Percentiles rank a stretch among this genome's conserved stretches.
phyloP scores from a whole-genome alignment of 2,797 vertebrate species.

The Petrocephalus sullivani region DNA sequence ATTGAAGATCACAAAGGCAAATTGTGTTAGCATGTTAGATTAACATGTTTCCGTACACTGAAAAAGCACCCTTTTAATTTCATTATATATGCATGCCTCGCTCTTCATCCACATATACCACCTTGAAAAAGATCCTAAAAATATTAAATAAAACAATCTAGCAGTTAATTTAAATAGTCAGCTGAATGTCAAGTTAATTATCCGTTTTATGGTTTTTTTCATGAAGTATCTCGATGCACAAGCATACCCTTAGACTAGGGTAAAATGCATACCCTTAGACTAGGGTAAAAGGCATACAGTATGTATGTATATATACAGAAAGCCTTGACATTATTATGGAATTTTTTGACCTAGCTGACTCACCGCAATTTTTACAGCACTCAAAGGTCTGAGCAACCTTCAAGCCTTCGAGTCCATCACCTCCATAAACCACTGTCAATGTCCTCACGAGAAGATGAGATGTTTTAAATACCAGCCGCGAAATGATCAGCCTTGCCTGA shows the following conservation, averaged over 20 bases:
- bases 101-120: conserved; percentile 28
- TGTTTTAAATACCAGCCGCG: conserved; percentile 27
- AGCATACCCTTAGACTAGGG: not conserved
- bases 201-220: not conserved
- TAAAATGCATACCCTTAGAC: not conserved
- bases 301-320: not conserved
- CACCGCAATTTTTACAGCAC: not conserved
- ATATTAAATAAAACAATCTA: not conserved
- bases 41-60: conserved; percentile 51
- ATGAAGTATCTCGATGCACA: not conserved
- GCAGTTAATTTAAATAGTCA: not conserved
- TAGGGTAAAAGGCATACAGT: not conserved
- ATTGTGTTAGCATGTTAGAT: conserved; percentile 57
- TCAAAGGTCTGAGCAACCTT: conserved; percentile 15
- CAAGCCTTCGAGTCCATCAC: not conserved
- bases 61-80: conserved; percentile 44
- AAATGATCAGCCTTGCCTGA: conserved; percentile 17
- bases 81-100: conserved; percentile 40
- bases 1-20: conserved; percentile 69
- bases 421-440: not conserved
- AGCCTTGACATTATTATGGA: not conserved
- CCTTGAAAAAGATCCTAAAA: not conserved
- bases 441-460: conserved; percentile 31
- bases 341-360: not conserved
- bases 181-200: not conserved